Evolutionary conservation across 2,113 vertebrate genomes (phyloP).

Genomic region (Hepsetus odoe): DNA sequence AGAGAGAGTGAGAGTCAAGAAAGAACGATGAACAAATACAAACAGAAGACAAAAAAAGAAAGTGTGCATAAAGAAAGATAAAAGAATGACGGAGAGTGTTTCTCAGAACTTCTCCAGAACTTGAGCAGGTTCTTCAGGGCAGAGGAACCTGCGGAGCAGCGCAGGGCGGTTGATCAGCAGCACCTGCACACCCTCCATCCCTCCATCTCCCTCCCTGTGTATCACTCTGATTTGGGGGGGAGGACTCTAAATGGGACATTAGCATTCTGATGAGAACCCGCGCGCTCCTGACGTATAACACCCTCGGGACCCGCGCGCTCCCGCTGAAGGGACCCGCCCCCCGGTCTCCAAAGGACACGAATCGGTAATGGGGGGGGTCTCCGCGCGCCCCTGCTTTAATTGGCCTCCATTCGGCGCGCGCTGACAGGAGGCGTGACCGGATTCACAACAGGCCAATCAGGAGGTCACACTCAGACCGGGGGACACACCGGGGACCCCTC

Average conservation of each 20-base stretch:
- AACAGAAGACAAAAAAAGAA: no score
- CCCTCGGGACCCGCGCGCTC: slow-evolving; percentile 56
- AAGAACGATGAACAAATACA: no score
- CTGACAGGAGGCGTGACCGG: slow-evolving; percentile 26
- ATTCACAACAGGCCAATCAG: slow-evolving; percentile 47
- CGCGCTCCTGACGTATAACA: slow-evolving; percentile 81
- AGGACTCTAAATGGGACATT: slow-evolving; percentile 97
- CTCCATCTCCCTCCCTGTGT: slow-evolving; percentile 55
- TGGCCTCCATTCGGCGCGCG: neutral
- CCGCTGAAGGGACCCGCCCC: slow-evolving; percentile 20
- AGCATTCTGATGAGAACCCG: slow-evolving; percentile 97
- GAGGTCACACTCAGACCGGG: neutral
- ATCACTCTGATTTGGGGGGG: slow-evolving; percentile 82
- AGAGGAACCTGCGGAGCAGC: no score
- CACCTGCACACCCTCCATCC: slow-evolving; percentile 83
- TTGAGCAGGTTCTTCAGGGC: no score
- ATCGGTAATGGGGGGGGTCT: slow-evolving; percentile 46
- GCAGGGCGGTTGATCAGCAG: slow-evolving; percentile 88
- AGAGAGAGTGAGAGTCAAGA: slow-evolving; percentile 77
- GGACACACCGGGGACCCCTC: no score
- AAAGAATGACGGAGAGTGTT: slow-evolving; percentile 73
- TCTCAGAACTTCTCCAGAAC: no score
- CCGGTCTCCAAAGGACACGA: slow-evolving; percentile 46
- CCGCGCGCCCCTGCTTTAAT: slow-evolving; percentile 33
- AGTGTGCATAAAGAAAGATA: slow-evolving; percentile 93